Evolutionary conservation across 2,888 invertebrate genomes (phyloP).

Genomic region (Malthinus flaveolus): DNA sequence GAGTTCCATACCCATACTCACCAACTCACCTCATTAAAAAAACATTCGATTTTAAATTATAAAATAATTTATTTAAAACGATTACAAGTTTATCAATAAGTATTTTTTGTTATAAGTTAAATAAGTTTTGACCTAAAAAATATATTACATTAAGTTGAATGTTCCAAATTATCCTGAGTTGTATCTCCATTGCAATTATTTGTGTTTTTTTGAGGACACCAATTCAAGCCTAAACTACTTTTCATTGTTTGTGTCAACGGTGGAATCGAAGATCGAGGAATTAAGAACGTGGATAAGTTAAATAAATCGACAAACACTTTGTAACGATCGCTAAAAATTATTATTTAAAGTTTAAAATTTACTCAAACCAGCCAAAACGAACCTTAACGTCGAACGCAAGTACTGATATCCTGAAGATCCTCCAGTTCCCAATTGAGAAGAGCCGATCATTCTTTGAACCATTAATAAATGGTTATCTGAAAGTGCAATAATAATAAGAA

Average conservation of each 20-base stretch:
- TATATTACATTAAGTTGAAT: neutral
- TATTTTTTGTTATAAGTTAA: neutral
- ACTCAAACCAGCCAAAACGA: conserved; percentile 30
- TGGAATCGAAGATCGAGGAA: conserved; percentile 90
- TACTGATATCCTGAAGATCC: conserved; percentile 99
- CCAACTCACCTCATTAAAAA: no score
- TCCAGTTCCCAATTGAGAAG: conserved; percentile 93
- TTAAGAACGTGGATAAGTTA: conserved; percentile 94
- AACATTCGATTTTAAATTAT: neutral
- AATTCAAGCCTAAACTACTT: conserved; percentile 61
- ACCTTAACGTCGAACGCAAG: conserved; percentile 94
- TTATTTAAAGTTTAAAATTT: neutral
- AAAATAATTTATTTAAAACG: conserved; percentile 3
- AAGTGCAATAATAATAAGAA: conserved; percentile 37
- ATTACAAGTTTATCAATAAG: neutral
- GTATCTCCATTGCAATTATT: conserved; percentile 5
- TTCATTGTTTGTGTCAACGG: conserved; percentile 84
- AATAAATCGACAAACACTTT: conserved; percentile 97
- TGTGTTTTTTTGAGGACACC: conserved; percentile 3
- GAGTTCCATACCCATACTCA: no score
- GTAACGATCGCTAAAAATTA: conserved; percentile 86
- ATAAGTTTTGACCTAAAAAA: neutral
- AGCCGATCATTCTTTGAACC: conserved; percentile 99
- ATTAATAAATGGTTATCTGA: conserved; percentile 97
- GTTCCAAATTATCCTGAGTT: conserved; percentile 1